Conservation (phyloP, 2,888 invertebrate genomes). For the Acholoe squamosa region DNA sequence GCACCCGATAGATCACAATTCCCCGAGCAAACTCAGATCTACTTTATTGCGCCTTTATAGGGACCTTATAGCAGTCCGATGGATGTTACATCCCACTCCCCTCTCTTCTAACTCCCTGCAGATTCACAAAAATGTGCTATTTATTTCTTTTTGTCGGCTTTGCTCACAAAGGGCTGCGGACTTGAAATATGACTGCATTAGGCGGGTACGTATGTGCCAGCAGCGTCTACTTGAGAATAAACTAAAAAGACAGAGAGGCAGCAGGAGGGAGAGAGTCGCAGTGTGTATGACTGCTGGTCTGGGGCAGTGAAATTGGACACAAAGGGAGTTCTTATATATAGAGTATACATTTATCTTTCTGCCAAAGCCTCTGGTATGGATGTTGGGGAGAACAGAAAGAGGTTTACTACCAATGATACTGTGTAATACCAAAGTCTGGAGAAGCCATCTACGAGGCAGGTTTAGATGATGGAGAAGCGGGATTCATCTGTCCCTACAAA, state of each 20-base stretch:
- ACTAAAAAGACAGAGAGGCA: background rate
- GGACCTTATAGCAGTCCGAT: background rate
- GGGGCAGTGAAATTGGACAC: background rate
- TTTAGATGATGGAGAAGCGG: too few relatives aligned
- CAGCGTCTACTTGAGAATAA: background rate
- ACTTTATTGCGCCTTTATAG: background rate
- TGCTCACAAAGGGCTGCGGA: too few relatives aligned
- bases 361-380: too few relatives aligned
- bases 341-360: too few relatives aligned
- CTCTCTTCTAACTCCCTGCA: background rate
- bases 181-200: too few relatives aligned
- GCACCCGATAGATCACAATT: conserved; percentile 33
- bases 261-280: too few relatives aligned
- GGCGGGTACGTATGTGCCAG: background rate
- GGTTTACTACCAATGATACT: too few relatives aligned
- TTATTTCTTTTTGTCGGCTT: background rate
- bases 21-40: conserved; percentile 2
- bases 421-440: too few relatives aligned
- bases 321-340: background rate
- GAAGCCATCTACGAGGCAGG: too few relatives aligned
- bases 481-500: too few relatives aligned
- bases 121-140: conserved; percentile 10
- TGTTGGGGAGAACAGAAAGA: too few relatives aligned
- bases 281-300: background rate
- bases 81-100: background rate